These are phyloP conservation scores for Chaunax sp. DNA, from an alignment of 2,797 vertebrate species.

Conservation along the genomic window DNA sequence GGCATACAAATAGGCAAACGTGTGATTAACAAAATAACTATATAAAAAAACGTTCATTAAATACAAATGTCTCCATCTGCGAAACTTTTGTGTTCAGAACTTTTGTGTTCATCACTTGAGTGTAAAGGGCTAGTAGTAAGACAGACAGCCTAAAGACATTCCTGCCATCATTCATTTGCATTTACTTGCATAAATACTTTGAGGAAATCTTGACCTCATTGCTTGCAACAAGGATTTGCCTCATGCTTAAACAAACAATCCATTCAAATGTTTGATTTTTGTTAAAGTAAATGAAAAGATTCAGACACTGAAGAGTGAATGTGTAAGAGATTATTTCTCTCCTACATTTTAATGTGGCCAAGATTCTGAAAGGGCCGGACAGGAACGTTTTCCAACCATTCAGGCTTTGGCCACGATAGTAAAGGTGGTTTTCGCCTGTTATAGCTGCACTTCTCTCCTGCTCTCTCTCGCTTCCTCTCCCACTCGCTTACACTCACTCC, in stretches of 20 bases:
- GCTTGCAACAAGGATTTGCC: background rate
- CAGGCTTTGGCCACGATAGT: slow-evolving; percentile 58
- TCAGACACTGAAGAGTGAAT: no score
- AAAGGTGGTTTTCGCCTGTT: slow-evolving; percentile 46
- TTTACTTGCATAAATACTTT: slow-evolving; percentile 16
- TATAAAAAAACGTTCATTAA: slow-evolving; percentile 35
- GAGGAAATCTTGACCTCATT: no score
- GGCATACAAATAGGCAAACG: slow-evolving; percentile 27
- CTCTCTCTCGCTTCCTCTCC: slow-evolving; percentile 66
- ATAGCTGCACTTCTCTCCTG: slow-evolving; percentile 49
- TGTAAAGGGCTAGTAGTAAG: slow-evolving; percentile 10
- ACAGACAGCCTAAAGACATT: slow-evolving; percentile 29
- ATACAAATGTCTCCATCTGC: slow-evolving; percentile 58
- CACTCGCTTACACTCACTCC: slow-evolving; percentile 71
- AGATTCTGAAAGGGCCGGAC: slow-evolving; percentile 39
- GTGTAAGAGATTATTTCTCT: background rate
- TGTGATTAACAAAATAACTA: slow-evolving; percentile 53
- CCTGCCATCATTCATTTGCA: slow-evolving; percentile 21
- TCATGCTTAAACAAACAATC: background rate
- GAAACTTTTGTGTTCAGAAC: slow-evolving; percentile 31
- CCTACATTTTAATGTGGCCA: background rate
- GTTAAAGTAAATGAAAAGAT: background rate
- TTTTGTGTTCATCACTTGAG: slow-evolving; percentile 3
- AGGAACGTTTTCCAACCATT: slow-evolving; percentile 59
- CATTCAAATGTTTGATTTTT: slow-evolving; percentile 10